These are phyloP conservation scores for Trachelus iudaicus DNA, from an alignment of 2,888 invertebrate genomes.

Conservation along the genomic window DNA sequence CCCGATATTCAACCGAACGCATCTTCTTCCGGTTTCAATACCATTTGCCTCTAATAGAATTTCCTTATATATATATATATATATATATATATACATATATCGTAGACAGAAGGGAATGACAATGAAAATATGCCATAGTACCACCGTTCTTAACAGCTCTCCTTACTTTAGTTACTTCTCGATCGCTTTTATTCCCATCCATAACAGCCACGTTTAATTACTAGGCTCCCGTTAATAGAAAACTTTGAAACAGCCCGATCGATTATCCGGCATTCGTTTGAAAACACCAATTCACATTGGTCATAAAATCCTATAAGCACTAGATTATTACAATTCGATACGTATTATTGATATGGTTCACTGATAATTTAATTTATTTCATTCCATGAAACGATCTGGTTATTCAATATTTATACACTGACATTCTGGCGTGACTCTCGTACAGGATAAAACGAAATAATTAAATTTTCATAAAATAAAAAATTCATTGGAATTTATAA, in stretches of 20 bases:
- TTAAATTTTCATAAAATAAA: background rate
- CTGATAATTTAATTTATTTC: no score
- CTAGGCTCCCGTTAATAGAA: background rate
- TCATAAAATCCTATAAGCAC: background rate
- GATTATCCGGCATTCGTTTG: background rate
- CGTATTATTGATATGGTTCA: no score
- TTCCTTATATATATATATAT: slow-evolving; percentile 8
- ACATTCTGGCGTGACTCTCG: background rate
- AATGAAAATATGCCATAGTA: background rate
- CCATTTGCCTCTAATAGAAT: slow-evolving; percentile 28
- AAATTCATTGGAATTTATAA: background rate
- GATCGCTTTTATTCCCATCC: background rate
- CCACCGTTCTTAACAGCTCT: background rate
- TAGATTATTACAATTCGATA: no score
- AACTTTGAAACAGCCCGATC: background rate
- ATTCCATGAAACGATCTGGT: background rate
- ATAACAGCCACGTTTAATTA: background rate
- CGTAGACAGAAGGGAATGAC: background rate
- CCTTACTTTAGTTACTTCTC: background rate
- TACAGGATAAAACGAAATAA: background rate
- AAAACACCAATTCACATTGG: background rate
- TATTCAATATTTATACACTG: background rate
- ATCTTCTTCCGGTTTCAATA: slow-evolving; percentile 25
- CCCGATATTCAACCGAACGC: slow-evolving; percentile 8
- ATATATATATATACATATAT: background rate